Evolutionary conservation across 2,888 invertebrate species (phyloP).

Genomic region (Stenotaenia linearis): DNA sequence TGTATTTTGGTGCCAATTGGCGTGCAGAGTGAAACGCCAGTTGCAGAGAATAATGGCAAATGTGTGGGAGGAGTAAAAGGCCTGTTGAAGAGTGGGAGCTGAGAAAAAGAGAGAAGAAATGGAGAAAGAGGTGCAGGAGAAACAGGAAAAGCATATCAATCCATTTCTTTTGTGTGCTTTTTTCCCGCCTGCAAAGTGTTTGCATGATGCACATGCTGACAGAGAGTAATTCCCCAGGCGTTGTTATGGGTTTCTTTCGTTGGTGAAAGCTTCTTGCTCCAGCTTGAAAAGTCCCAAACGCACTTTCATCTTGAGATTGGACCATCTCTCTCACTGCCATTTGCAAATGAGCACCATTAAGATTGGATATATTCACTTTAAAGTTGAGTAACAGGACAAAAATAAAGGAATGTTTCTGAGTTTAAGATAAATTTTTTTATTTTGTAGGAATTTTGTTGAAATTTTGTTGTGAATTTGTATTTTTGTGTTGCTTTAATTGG

Average conservation of each 20-base stretch:
- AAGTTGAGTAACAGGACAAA: neutral
- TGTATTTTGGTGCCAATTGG: neutral
- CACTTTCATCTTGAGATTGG: conserved; percentile 9
- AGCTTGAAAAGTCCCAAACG: neutral
- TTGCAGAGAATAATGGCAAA: neutral
- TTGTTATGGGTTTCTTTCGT: conserved; percentile 9
- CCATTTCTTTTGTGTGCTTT: neutral
- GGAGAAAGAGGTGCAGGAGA: neutral
- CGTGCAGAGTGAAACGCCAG: neutral
- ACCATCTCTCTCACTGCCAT: conserved; percentile 9
- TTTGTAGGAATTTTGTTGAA: no score
- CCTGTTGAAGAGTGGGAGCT: neutral
- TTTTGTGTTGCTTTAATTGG: no score
- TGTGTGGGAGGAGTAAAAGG: neutral
- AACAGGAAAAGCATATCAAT: neutral
- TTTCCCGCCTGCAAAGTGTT: conserved; percentile 3
- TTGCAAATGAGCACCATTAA: conserved; percentile 9
- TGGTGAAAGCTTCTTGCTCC: conserved; percentile 4
- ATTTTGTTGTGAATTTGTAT: no score
- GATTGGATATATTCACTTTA: conserved; percentile 4
- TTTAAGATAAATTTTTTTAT: no score
- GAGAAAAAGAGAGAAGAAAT: neutral
- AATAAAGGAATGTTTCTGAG: no score
- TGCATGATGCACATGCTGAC: conserved; percentile 5
- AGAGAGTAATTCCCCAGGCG: conserved; percentile 9